Percentiles rank a stretch among this genome's conserved stretches.
These are phyloP conservation scores for Trissonchulus latispiculum DNA, from an alignment of 2,888 invertebrate species.

Conservation along the genomic window DNA sequence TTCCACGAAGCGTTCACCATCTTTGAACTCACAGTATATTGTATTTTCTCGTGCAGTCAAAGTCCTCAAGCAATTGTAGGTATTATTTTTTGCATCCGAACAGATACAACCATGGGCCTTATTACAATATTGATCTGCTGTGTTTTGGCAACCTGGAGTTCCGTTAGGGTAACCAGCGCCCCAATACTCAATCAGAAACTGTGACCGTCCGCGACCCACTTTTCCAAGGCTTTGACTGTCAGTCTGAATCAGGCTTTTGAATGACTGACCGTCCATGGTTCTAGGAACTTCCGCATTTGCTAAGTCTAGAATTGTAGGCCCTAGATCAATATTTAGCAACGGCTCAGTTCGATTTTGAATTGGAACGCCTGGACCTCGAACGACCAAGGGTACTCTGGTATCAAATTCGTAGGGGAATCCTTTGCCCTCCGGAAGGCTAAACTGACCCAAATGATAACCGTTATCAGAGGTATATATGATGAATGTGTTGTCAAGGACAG, in stretches of 20 bases:
- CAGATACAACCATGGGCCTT: conserved; percentile 66
- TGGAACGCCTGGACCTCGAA: too few species aligned
- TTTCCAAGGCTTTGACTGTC: too few species aligned
- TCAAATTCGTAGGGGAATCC: conserved; percentile 82
- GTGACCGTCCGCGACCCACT: too few species aligned
- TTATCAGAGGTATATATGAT: conserved; percentile 59
- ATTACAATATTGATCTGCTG: too few species aligned
- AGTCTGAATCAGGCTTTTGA: too few species aligned
- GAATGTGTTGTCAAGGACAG: not conserved
- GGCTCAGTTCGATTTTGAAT: too few species aligned
- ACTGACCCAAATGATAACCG: conserved; percentile 84
- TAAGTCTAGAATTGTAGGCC: not conserved
- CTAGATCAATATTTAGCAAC: not conserved
- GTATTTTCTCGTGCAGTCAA: conserved; percentile 49
- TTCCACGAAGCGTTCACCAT: conserved; percentile 56
- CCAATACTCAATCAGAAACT: too few species aligned
- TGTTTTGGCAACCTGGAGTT: too few species aligned
- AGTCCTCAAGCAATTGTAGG: conserved; percentile 65
- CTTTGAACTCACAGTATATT: conserved; percentile 2
- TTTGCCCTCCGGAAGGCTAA: conserved; percentile 75
- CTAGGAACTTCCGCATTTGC: too few species aligned
- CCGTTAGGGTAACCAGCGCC: too few species aligned
- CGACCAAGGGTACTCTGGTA: conserved; percentile 67
- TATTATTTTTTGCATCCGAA: conserved; percentile 71
- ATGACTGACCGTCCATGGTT: too few species aligned